Evolutionary conservation across 1,140 invertebrate genomes (phyloP), one percentile per base, ranked within the genome.

Genomic region (Anastrepha obliqua): DNA sequence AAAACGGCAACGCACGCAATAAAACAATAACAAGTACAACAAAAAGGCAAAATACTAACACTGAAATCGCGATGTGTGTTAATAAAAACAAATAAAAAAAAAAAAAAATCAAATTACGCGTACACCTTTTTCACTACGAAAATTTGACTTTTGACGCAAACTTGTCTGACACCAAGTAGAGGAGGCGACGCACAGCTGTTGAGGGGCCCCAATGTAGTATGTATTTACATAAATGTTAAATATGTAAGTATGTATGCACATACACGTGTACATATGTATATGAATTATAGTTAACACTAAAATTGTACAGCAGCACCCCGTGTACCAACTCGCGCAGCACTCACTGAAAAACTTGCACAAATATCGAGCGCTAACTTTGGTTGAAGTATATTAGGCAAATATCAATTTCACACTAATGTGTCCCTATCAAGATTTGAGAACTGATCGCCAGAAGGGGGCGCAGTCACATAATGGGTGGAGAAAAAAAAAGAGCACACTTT

Each of bases 131-230:
- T 62, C 60, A 62, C 13, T n/a, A 62, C 13, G 4, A 62, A 62
- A 62, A 62, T 62, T 62, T 62, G 60, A 13, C 60, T 62, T 62
- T 78, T 51, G 44, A 78, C 74, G 74, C 74, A 3, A 78, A 78
- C 17, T 78, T 51, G 47, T 47, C 64, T 17, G 44, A 39, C 70
- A 20, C 2, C 64, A 20, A 67, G 29, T 29, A 29, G 29, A 29
- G 29, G 29, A 29, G 64, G 7, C 20, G 64, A 67, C 9, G 64
- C 64, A 17, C 64, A 67, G 6, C 44, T 44, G 51, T 44, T 78
- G 74, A 51, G 74, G 74, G 60, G 60, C 60, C 1, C 29, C 29
- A 29, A 29, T 29, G 29, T 29, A 29, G 29, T 29, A 29, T 29
- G 29, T 29, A 29, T 29, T 29, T 29, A 29, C 29, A 29, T 29